Percentiles rank a stretch among this genome's conserved stretches.
Conservation (phyloP, 2,113 vertebrate genomes). For the Tetrax tetrax region DNA sequence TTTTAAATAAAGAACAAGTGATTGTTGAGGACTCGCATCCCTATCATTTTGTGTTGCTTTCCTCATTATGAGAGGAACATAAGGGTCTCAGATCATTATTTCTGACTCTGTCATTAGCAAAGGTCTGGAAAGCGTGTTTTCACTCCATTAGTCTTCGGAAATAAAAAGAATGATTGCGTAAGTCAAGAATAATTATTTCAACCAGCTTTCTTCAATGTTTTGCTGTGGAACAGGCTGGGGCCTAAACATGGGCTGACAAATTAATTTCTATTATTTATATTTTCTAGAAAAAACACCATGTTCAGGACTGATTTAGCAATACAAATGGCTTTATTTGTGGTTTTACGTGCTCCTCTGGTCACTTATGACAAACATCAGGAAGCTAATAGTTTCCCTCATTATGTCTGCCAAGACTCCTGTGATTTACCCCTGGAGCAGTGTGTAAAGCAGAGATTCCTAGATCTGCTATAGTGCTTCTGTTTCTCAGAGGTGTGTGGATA, state of each 20-base stretch:
- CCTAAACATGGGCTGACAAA: conserved; percentile 66
- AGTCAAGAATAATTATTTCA: conserved; percentile 80
- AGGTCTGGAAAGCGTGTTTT: conserved; percentile 67
- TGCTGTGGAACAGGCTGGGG: conserved; percentile 24
- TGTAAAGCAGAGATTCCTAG: neutral
- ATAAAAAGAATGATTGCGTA: conserved; percentile 76
- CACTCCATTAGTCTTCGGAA: conserved; percentile 80
- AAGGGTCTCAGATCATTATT: conserved; percentile 52
- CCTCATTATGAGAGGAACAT: conserved; percentile 59
- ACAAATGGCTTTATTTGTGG: conserved; percentile 37
- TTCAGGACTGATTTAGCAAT: conserved; percentile 38
- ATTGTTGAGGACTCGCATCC: conserved; percentile 41
- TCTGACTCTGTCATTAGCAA: conserved; percentile 65
- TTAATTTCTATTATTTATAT: conserved; percentile 79
- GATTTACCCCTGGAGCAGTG: neutral
- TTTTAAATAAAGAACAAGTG: conserved; percentile 65
- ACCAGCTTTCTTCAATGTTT: conserved; percentile 67
- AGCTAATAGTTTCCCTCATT: neutral
- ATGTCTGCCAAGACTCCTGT: neutral
- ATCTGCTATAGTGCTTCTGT: neutral
- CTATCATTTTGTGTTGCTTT: conserved; percentile 68
- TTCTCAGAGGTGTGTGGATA: neutral
- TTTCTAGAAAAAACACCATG: conserved; percentile 56
- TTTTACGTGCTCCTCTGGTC: neutral
- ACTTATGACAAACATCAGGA: neutral